phyloP scores from a whole-genome alignment of 2,113 vertebrate genomes.

The Corythaixoides concolor region DNA sequence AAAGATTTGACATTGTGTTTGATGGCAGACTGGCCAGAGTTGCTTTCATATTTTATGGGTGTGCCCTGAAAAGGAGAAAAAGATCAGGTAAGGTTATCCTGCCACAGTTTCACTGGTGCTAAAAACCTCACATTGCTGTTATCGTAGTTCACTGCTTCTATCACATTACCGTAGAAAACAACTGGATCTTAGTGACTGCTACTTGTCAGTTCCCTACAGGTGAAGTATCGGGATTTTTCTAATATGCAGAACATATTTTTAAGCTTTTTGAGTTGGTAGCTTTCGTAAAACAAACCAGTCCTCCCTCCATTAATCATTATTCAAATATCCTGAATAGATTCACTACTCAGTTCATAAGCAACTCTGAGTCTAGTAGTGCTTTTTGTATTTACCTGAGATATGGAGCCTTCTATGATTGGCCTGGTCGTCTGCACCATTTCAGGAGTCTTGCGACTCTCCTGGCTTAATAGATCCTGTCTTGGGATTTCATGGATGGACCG shows the following conservation, averaged over 20 bases:
- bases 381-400: slow-evolving; percentile 84
- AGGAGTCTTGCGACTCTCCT: slow-evolving; percentile 91
- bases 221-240: not conserved
- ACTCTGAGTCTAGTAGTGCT: not conserved
- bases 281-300: not conserved
- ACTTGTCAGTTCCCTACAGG: not conserved
- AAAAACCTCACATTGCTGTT: not conserved
- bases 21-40: slow-evolving; percentile 85
- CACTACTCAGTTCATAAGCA: not conserved
- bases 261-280: not conserved
- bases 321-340: not conserved
- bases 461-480: slow-evolving; percentile 86
- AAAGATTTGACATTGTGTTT: slow-evolving; percentile 99
- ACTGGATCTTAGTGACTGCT: not conserved
- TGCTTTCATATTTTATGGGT: slow-evolving; percentile 87
- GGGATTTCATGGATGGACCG: slow-evolving; percentile 98
- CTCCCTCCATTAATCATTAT: not conserved
- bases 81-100: not conserved
- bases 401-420: slow-evolving; percentile 87
- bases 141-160: not conserved
- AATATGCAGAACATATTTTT: not conserved
- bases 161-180: not conserved
- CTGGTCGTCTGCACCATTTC: slow-evolving; percentile 81
- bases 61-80: slow-evolving; percentile 80
- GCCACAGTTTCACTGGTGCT: not conserved